phyloP scores from a whole-genome alignment of 1,140 invertebrate genomes.

The Popillia japonica region DNA sequence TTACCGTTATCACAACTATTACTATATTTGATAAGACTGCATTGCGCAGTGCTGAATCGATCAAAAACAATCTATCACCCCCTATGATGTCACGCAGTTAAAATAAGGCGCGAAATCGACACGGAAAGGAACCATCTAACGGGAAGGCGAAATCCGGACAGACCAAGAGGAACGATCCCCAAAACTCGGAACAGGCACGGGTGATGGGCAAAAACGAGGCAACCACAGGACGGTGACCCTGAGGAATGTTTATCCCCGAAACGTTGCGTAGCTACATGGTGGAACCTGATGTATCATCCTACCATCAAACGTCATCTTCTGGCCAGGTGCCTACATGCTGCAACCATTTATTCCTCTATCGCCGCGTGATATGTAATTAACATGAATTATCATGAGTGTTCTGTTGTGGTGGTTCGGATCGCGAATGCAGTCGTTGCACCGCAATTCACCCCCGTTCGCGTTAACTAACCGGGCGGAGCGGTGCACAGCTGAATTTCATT shows the following conservation, averaged over 20 bases:
- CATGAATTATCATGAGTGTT: constrained; percentile 64
- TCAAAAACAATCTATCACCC: constrained; percentile 27
- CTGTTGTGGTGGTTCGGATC: constrained; percentile 51
- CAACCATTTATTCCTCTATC: constrained; percentile 59
- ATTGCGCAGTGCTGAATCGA: constrained; percentile 44
- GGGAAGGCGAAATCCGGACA: background rate
- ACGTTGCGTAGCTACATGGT: constrained; percentile 83
- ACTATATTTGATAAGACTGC: constrained; percentile 44
- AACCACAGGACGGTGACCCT: constrained; percentile 56
- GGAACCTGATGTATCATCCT: constrained; percentile 83
- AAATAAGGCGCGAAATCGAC: background rate
- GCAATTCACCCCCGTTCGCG: background rate
- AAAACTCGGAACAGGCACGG: constrained; percentile 37
- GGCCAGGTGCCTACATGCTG: constrained; percentile 73
- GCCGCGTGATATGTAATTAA: constrained; percentile 63
- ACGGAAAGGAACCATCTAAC: background rate
- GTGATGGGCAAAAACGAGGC: constrained; percentile 54
- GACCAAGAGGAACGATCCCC: background rate
- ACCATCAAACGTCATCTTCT: constrained; percentile 81
- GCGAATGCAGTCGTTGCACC: constrained; percentile 40
- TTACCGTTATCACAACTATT: constrained; percentile 33
- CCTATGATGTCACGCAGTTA: background rate
- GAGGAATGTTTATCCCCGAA: constrained; percentile 83
- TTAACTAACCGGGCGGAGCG: too few relatives aligned
- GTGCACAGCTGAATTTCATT: too few relatives aligned